Evolutionary conservation across 2,113 vertebrate genomes (phyloP), one percentile per base, ranked within the genome.

Genomic region (Callaeas wilsoni): DNA sequence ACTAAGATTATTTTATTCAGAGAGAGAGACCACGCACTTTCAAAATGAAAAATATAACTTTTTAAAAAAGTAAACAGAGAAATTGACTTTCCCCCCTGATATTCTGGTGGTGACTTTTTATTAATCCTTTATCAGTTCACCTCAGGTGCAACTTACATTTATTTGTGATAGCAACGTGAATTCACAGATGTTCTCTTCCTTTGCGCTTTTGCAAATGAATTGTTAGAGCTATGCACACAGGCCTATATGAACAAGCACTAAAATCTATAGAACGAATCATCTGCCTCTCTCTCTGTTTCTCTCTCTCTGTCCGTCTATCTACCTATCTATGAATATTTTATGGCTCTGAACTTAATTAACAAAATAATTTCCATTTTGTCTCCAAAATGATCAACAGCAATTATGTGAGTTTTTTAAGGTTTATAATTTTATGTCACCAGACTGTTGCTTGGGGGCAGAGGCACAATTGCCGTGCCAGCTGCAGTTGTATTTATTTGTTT

Each of bases 351-450:
- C 80, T 97, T 97, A 97, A 98, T 98, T 98, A 98, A 98, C 91
- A 96, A 90, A 97, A 97, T 92, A 62, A 95, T 98, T 97, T 97
- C 96, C 96, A 97, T 97, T 93, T 93, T 75, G 93, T 92, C 91
- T 95, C 77, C 75, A 69, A 94, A 91, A 87, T 70, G 84, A 98
- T 97, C 96, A 94, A 70, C 89, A 62, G 93, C 95, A 81, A 93
- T 76, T 88, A 96, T 41, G 85, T 80, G 97, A 93, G 92, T 78
- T 95, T 97, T 95, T 92, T 95, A 84, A 96, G 94, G 96, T 92
- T 97, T 97, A 82, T 96, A 96, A 97, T 98, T 98, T 97, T 96
- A 89, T 97, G 97, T 98, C 97, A 97, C 97, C 96, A 97, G 95
- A 94, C 94, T 95, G 89, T 97, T 90, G 97, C 97, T 98, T 20